phyloP scores from a whole-genome alignment of 2,113 vertebrate species.

The Nestor notabilis region DNA sequence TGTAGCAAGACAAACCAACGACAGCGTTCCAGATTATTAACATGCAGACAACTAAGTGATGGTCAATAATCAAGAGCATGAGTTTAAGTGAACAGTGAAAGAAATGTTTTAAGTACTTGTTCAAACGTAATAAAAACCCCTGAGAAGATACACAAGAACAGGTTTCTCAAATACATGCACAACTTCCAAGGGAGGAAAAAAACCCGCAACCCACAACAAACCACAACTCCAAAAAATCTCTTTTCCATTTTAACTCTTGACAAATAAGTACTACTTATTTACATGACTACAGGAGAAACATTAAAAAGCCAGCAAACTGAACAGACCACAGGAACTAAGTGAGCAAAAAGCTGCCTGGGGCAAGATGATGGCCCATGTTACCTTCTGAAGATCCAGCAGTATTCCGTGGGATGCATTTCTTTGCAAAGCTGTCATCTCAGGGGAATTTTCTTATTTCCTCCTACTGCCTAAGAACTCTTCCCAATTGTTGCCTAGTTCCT shows the following conservation, averaged over 20 bases:
- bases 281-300: not conserved
- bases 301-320: not conserved
- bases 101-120: not conserved
- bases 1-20: not conserved
- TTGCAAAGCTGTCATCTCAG: not conserved
- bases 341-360: not conserved
- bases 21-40: not conserved
- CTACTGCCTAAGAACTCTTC: not conserved
- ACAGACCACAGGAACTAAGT: not conserved
- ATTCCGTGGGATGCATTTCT: not conserved
- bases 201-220: not conserved
- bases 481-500: not conserved
- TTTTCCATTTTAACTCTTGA: not conserved
- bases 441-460: not conserved
- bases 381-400: not conserved
- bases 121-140: not conserved
- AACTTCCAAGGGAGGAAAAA: not conserved
- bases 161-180: not conserved
- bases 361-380: not conserved
- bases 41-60: not conserved
- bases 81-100: not conserved
- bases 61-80: not conserved
- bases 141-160: not conserved
- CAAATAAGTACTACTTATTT: not conserved
- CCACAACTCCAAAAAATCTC: not conserved